Percentiles rank a stretch among this genome's conserved stretches.
These are phyloP conservation scores for Amiota mariae DNA, from an alignment of 2,888 invertebrate species.

Conservation along the genomic window DNA sequence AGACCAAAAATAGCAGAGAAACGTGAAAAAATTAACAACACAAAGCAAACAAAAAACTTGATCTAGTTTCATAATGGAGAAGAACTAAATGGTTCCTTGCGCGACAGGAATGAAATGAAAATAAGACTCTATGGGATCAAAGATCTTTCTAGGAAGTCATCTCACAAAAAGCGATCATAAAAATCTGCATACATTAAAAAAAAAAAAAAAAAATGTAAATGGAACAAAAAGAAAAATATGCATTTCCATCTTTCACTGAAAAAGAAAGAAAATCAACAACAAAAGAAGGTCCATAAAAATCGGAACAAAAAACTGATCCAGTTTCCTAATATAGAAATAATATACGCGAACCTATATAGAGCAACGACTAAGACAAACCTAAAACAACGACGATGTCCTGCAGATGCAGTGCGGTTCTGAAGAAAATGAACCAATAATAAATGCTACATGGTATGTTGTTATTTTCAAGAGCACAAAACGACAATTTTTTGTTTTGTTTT, in stretches of 20 bases:
- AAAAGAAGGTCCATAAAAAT: constrained; percentile 41
- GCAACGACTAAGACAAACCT: background rate
- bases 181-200: constrained; percentile 59
- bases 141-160: constrained; percentile 53
- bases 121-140: constrained; percentile 8
- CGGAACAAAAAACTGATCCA: constrained; percentile 66
- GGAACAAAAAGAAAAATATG: constrained; percentile 39
- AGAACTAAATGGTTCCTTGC: constrained; percentile 40
- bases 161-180: constrained; percentile 53
- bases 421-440: constrained; percentile 64
- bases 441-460: constrained; percentile 46
- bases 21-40: constrained; percentile 44
- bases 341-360: constrained; percentile 29
- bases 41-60: constrained; percentile 69
- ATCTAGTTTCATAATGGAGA: constrained; percentile 67
- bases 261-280: constrained; percentile 42
- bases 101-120: constrained; percentile 53
- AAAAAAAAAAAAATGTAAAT: constrained; percentile 41
- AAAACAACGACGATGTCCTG: background rate
- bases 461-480: constrained; percentile 37
- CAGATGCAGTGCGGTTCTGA: constrained; percentile 43
- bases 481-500: background rate
- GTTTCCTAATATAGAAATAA: constrained; percentile 50
- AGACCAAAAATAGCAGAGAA: constrained; percentile 46
- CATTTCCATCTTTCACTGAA: constrained; percentile 37